Conservation (phyloP, 2,888 invertebrate species). For the Odontocolon sp. region DNA sequence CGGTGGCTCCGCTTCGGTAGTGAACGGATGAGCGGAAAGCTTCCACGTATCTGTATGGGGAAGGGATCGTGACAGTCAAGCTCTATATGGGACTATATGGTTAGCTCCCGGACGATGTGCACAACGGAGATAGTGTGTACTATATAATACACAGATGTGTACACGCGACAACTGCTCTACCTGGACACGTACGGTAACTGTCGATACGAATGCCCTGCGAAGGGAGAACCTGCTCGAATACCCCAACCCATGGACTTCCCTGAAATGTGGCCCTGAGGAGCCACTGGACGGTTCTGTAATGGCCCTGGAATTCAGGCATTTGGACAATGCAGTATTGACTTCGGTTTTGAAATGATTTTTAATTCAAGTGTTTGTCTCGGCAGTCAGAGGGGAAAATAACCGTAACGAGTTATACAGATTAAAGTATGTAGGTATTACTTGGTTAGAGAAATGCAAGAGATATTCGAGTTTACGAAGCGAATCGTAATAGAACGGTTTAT, state of each 20-base stretch:
- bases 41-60: conserved; percentile 21
- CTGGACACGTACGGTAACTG: conserved; percentile 59
- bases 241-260: too few species aligned
- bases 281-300: neutral
- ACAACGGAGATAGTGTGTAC: conserved; percentile 54
- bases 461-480: conserved; percentile 38
- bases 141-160: conserved; percentile 34
- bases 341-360: neutral
- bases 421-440: neutral
- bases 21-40: conserved; percentile 22
- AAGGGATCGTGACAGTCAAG: conserved; percentile 24
- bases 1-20: too few species aligned
- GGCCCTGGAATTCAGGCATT: conserved; percentile 1
- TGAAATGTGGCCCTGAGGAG: conserved; percentile 3
- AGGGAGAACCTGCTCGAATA: conserved; percentile 27
- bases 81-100: conserved; percentile 30
- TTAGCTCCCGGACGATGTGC: conserved; percentile 39
- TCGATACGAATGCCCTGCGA: conserved; percentile 49
- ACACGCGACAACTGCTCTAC: conserved; percentile 40
- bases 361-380: neutral
- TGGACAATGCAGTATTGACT: neutral
- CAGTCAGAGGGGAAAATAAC: neutral
- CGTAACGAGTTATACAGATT: neutral
- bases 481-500: conserved; percentile 57
- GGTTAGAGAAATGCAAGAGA: conserved; percentile 9